Evolutionary conservation across 2,888 invertebrate species (phyloP).

Genomic region (Hoplodrina ambigua): DNA sequence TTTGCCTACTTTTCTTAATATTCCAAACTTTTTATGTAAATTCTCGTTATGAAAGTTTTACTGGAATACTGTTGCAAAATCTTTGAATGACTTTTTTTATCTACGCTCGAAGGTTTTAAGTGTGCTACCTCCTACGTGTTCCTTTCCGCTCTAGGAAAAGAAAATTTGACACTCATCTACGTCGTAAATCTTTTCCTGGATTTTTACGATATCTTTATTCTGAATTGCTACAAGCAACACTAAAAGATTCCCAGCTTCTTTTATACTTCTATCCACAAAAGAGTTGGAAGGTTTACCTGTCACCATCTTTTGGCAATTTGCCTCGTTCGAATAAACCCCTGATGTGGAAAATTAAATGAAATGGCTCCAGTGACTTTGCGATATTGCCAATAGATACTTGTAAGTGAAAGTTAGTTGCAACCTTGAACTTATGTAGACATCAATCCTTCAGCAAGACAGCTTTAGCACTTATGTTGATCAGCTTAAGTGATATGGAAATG

Average conservation of each 20-base stretch:
- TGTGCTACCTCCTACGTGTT: no score
- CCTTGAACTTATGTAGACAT: constrained; percentile 44
- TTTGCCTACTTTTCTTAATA: constrained; percentile 9
- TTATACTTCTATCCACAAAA: constrained; percentile 13
- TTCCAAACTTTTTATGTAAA: constrained; percentile 3
- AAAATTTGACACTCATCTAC: not conserved
- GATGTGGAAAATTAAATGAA: constrained; percentile 32
- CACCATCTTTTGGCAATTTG: constrained; percentile 37
- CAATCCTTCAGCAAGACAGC: constrained; percentile 17
- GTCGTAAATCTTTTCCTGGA: not conserved
- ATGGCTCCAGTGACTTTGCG: constrained; percentile 35
- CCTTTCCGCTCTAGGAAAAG: no score
- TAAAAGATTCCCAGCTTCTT: not conserved
- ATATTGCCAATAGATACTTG: constrained; percentile 44
- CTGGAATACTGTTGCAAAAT: not conserved
- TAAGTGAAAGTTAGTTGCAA: constrained; percentile 14
- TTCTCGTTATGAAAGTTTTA: constrained; percentile 5
- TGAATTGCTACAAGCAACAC: not conserved
- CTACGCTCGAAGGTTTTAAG: not conserved
- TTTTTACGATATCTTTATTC: not conserved
- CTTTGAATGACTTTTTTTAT: not conserved
- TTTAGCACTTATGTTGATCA: constrained; percentile 33
- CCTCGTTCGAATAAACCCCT: constrained; percentile 15
- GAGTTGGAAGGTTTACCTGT: constrained; percentile 24
- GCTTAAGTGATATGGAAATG: constrained; percentile 2